These are phyloP conservation scores for Euura lappo DNA, from an alignment of 1,140 invertebrate genomes.

Conservation along the genomic window DNA sequence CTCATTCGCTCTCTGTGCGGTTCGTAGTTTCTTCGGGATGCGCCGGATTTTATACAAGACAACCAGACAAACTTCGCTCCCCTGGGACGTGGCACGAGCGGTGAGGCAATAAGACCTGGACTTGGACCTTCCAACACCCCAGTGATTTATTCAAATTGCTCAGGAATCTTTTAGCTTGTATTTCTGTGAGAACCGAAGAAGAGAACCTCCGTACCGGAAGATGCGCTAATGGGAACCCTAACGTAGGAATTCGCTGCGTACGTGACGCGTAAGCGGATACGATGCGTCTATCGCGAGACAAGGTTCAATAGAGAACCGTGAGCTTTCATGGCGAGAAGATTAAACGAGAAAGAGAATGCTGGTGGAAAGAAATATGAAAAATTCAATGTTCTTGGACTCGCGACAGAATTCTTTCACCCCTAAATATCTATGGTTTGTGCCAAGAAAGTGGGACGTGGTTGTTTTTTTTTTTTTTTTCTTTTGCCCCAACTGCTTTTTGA, in stretches of 20 bases:
- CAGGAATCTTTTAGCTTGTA: not conserved
- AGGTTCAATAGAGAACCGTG: too few relatives aligned
- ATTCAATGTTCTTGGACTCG: too few relatives aligned
- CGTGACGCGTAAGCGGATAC: not conserved
- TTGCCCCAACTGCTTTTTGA: too few relatives aligned
- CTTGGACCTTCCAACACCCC: not conserved
- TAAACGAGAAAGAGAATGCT: too few relatives aligned
- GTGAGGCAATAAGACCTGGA: not conserved
- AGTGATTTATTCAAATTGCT: constrained; percentile 5
- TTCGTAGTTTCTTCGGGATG: not conserved
- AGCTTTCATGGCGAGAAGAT: too few relatives aligned
- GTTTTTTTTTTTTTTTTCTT: too few relatives aligned
- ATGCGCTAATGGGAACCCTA: not conserved
- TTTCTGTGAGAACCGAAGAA: not conserved
- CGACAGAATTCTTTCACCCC: too few relatives aligned
- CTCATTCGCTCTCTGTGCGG: constrained; percentile 10
- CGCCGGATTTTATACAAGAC: not conserved
- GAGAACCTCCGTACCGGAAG: not conserved
- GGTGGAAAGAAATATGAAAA: too few relatives aligned
- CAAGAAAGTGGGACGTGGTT: too few relatives aligned
- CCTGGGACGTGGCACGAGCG: not conserved
- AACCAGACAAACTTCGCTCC: not conserved
- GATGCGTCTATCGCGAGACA: not conserved
- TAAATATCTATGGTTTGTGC: too few relatives aligned
- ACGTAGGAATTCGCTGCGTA: not conserved